Base-by-base conservation (phyloP, 2,113 vertebrate species). In the Furnarius figulus region DNA sequence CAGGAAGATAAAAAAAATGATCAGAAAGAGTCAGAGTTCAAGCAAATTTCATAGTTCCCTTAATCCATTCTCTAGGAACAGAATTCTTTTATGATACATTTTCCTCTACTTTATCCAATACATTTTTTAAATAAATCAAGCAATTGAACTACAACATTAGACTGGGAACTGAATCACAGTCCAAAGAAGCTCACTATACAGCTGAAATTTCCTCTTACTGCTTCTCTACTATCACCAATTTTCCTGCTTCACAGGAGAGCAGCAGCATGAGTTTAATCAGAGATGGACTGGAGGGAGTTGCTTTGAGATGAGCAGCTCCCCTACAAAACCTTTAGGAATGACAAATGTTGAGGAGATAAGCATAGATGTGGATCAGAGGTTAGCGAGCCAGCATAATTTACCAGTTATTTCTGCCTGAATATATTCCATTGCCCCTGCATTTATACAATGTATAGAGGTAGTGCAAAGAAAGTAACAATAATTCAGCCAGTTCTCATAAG, bases 51-150 rank as follows among this genome's bases (percentile, higher is more conserved):
- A 16, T 81, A 0, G 0, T 62, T 93, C 67, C 42, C 16, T 17
- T 39, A 42, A 33, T 47, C 42, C 47, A 21, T 72, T 42, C 24
- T 78, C 21, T 61, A 67, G 42, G 24, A 93, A 33, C 2, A 86
- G 30, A 37, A 59, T 84, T 84, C 2, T 87, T 78, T 55, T 58
- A 47, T 81, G 61, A n/a, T 47, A 27, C 27, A 35, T 78, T 81
- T 90, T 59, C 27, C 3, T 1, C 67, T 25, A 21, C 28, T 89
- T 87, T 72, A 65, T 46, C 17, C 47, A 68, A 31, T 46, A 20
- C 14, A 31, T 5, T 75, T 77, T 85, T 84, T 27, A 81, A 87
- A 91, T 72, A 94, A 89, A 87, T 58, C 39, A 65, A 92, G 18
- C 28, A 70, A 53, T 37, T 66, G 17, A 50, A 74, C 42, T 68